A percentile compares a stretch with the other conserved stretches of the same genome.
These are phyloP conservation scores for Ptilodon capucinus DNA, from an alignment of 2,888 invertebrate species.

Conservation along the genomic window DNA sequence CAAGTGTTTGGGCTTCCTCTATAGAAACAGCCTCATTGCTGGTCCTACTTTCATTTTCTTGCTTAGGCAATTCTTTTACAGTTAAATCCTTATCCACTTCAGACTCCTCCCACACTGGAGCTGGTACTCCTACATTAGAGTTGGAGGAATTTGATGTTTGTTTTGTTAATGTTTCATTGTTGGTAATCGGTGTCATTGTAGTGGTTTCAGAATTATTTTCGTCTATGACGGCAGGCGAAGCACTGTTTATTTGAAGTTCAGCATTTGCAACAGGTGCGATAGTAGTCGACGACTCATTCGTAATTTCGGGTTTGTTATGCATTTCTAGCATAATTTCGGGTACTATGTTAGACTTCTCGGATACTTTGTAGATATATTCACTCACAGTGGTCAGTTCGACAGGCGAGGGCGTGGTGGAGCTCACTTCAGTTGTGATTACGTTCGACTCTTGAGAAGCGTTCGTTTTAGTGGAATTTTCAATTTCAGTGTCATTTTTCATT, in stretches of 20 bases:
- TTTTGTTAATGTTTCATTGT: not conserved
- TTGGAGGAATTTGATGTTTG: not conserved
- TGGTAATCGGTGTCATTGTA: too few relatives aligned
- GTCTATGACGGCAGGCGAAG: conserved; percentile 6
- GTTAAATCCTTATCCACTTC: conserved; percentile 40
- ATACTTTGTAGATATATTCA: conserved; percentile 63
- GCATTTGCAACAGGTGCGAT: not conserved
- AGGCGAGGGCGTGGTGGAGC: conserved; percentile 14
- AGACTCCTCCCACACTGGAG: conserved; percentile 69
- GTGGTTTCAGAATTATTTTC: conserved; percentile 4
- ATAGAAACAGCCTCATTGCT: conserved; percentile 10
- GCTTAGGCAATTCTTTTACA: conserved; percentile 34
- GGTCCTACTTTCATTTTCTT: conserved; percentile 16
- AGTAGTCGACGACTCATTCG: conserved; percentile 1
- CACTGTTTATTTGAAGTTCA: not conserved
- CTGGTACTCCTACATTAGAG: conserved; percentile 41
- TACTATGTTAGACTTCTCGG: conserved; percentile 34
- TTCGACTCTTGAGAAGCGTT: conserved; percentile 3
- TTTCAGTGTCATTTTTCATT: conserved; percentile 1
- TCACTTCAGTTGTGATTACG: conserved; percentile 17
- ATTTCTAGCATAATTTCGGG: not conserved
- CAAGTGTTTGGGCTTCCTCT: conserved; percentile 21
- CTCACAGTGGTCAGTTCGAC: conserved; percentile 62
- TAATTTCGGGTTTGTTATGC: conserved; percentile 9
- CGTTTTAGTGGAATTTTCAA: conserved; percentile 12